Conservation (phyloP, 2,113 vertebrate species). For the Holacanthus passer region DNA sequence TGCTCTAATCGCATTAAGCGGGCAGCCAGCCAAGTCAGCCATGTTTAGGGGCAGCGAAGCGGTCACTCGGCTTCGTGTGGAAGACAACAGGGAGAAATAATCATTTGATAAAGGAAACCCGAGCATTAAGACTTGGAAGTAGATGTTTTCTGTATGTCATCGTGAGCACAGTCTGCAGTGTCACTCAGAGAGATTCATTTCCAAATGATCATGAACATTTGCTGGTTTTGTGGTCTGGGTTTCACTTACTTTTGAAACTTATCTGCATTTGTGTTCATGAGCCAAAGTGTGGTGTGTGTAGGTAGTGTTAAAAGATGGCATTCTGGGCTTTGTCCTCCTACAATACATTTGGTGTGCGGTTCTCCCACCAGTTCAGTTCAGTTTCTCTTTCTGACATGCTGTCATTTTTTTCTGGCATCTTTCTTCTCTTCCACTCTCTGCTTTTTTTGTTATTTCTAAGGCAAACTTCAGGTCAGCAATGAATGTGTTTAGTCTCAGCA, state of each 20-base stretch:
- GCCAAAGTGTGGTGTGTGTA: background rate
- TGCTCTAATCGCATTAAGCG: conserved; percentile 64
- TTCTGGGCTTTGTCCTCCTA: conserved; percentile 21
- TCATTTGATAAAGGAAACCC: background rate
- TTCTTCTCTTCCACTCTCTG: conserved; percentile 4
- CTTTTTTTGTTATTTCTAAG: conserved; percentile 46
- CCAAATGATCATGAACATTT: conserved; percentile 27
- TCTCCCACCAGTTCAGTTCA: background rate
- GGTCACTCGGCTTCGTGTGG: conserved; percentile 3
- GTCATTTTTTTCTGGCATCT: conserved; percentile 45
- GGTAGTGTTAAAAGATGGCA: conserved; percentile 35
- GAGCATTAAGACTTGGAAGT: conserved; percentile 6
- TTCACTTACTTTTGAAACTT: conserved; percentile 17
- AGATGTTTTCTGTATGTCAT: conserved; percentile 24
- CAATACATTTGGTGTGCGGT: background rate
- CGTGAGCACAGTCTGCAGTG: background rate
- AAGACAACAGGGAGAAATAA: background rate
- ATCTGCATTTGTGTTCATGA: conserved; percentile 14
- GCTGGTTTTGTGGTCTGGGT: conserved; percentile 5
- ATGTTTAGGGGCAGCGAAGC: conserved; percentile 56
- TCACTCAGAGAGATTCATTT: background rate
- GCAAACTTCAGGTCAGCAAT: conserved; percentile 46
- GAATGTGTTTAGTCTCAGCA: conserved; percentile 70
- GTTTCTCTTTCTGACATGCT: conserved; percentile 21
- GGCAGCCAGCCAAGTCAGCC: conserved; percentile 47